Evolutionary conservation across 2,888 invertebrate genomes (phyloP), one percentile per base, ranked within the genome.

Genomic region (Dryococelus australis): DNA sequence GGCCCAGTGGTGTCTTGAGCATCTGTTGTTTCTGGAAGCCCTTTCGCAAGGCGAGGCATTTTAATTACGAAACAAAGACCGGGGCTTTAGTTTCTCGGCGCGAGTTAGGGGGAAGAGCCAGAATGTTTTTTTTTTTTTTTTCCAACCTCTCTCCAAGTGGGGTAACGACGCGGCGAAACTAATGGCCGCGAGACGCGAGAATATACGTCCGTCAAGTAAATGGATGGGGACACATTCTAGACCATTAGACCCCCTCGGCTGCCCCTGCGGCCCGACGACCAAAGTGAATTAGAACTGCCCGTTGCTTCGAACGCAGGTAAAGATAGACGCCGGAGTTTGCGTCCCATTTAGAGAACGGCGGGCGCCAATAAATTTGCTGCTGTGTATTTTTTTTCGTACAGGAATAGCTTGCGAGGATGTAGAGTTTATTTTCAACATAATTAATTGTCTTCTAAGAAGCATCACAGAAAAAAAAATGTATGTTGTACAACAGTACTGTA

Each of bases 21-120:
- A 65, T 20, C 65, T 65, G 65, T 65, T 65, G 65, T 65, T 65
- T 65, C 65, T 65, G 65, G 65, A 65, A 65, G 65, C 65, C 16
- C n/a, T 24, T 65, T 65, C 65, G 47, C 16, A n/a, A 12, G 12
- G 51, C 51, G 24, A 65, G 65, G 65, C 65, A 65, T 65, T 65
- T 65, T 65, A 65, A 65, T 65, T 65, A 65, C 65, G 65, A n/a
- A 65, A 65, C 65, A 65, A 65, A 65, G 65, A 6, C 65, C 20
- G 8, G 65, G n/a, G 65, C 13, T 20, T 65, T n/a, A n/a, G 65
- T n/a, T n/a, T 20, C 65, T 65, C 65, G 3, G 16, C 47, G 47
- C 35, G 35, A 35, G 35, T 35, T 12, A 16, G 65, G 8, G 16
- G 65, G 65, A 20, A 16, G 65, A 65, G 65, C 20, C 65, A 65